phyloP scores from a whole-genome alignment of 2,888 invertebrate genomes.

The Thecophora atra region DNA sequence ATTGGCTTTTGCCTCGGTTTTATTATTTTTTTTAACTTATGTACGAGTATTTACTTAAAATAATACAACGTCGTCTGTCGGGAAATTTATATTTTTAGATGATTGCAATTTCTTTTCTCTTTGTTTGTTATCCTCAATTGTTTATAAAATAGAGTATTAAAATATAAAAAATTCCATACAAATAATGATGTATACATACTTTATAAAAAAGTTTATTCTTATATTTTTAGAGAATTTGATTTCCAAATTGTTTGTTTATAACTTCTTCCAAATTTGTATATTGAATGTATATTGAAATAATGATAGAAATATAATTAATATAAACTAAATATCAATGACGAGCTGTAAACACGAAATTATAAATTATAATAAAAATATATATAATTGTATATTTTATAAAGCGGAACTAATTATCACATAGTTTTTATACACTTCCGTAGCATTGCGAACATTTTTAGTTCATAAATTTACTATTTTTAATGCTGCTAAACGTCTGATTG shows the following conservation, averaged over 20 bases:
- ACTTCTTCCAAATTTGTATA: conserved; percentile 14
- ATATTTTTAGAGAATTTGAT: conserved; percentile 17
- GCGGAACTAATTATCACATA: conserved; percentile 26
- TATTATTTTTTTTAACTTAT: conserved; percentile 1
- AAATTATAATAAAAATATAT: conserved; percentile 5
- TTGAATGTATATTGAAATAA: not conserved
- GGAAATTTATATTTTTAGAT: conserved; percentile 10
- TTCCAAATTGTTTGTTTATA: not conserved
- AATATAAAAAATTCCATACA: conserved; percentile 3
- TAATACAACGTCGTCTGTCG: conserved; percentile 8
- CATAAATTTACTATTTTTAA: conserved; percentile 23
- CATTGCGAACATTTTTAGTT: not conserved
- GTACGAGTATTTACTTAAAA: conserved; percentile 24
- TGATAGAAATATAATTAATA: conserved; percentile 21
- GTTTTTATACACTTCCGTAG: not conserved
- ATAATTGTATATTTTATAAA: conserved; percentile 9
- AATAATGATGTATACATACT: conserved; percentile 2
- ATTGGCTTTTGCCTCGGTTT: conserved; percentile 22
- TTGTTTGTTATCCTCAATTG: not conserved
- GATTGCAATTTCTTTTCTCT: not conserved
- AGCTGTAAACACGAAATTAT: not conserved
- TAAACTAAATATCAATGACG: conserved; percentile 32
- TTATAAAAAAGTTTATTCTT: not conserved
- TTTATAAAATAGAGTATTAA: conserved; percentile 19
- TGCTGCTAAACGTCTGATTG: conserved; percentile 13